These are phyloP conservation scores for Apantesis nais DNA, from an alignment of 2,888 invertebrate genomes.

Conservation along the genomic window DNA sequence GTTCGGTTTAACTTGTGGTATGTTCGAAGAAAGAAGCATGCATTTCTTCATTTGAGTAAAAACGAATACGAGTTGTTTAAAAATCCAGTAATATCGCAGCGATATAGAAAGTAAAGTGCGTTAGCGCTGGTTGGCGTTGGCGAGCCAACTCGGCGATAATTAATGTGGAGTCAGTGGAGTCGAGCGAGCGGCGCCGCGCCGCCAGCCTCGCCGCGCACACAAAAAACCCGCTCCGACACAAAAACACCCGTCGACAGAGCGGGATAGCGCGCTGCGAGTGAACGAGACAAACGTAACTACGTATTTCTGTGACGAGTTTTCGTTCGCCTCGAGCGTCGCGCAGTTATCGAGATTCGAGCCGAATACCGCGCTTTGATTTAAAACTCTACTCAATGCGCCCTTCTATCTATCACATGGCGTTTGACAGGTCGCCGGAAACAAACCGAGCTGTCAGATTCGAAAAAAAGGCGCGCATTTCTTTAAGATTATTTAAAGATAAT, in stretches of 20 bases:
- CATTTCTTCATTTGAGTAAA: slow-evolving; percentile 44
- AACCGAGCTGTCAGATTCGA: slow-evolving; percentile 78
- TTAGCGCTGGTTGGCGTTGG: slow-evolving; percentile 67
- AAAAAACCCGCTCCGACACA: slow-evolving; percentile 85
- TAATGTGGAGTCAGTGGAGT: slow-evolving; percentile 79
- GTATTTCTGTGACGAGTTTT: slow-evolving; percentile 82
- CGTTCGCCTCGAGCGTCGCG: slow-evolving; percentile 79
- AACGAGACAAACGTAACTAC: slow-evolving; percentile 69
- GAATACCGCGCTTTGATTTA: slow-evolving; percentile 83
- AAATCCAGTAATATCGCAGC: slow-evolving; percentile 61
- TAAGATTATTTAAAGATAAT: slow-evolving; percentile 46
- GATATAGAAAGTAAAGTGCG: slow-evolving; percentile 83
- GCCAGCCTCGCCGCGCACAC: slow-evolving; percentile 71
- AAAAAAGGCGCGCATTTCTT: slow-evolving; percentile 77
- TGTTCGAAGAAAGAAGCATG: slow-evolving; percentile 18
- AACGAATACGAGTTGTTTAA: slow-evolving; percentile 54
- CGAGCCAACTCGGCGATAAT: slow-evolving; percentile 80
- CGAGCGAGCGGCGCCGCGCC: slow-evolving; percentile 76
- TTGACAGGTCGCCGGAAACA: slow-evolving; percentile 84
- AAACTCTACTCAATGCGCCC: slow-evolving; percentile 82
- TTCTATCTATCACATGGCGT: slow-evolving; percentile 86
- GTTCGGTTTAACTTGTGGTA: slow-evolving; percentile 23
- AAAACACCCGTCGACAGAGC: slow-evolving; percentile 80
- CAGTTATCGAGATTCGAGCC: slow-evolving; percentile 77
- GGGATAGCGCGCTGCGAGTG: slow-evolving; percentile 62